phyloP scores from a whole-genome alignment of 2,797 vertebrate species.

The Neosilurus mollespiculum region DNA sequence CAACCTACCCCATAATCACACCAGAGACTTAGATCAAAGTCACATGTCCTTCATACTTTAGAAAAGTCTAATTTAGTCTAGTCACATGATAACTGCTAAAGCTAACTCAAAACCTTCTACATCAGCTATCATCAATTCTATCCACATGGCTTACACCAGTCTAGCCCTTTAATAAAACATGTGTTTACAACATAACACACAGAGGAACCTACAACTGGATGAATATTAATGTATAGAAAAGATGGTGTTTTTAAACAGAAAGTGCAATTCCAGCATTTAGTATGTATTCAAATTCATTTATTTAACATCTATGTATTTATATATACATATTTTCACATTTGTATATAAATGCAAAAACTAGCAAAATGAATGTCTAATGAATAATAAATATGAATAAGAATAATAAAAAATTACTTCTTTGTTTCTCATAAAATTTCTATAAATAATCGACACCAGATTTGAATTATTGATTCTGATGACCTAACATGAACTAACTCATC shows the following conservation, averaged over 20 bases:
- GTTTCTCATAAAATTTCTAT: no score
- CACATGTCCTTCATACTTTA: neutral
- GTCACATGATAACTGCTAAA: neutral
- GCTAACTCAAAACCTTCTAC: neutral
- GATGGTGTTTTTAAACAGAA: neutral
- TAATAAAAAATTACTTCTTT: no score
- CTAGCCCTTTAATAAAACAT: neutral
- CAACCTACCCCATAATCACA: neutral
- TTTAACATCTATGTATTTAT: neutral
- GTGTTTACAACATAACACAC: neutral
- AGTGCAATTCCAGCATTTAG: neutral
- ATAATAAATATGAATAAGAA: no score
- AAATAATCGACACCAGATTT: no score
- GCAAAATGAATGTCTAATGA: neutral
- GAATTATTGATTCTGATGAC: no score
- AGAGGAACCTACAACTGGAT: neutral
- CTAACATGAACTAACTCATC: no score
- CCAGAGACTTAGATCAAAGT: neutral
- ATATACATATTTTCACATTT: neutral
- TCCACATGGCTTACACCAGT: neutral
- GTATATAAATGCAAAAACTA: neutral
- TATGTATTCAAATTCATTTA: neutral
- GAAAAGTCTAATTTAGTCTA: no score
- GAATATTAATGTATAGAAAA: neutral
- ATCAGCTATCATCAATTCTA: neutral